Evolutionary conservation across 1,140 invertebrate genomes (phyloP).

Genomic region (Drosophila sp.): DNA sequence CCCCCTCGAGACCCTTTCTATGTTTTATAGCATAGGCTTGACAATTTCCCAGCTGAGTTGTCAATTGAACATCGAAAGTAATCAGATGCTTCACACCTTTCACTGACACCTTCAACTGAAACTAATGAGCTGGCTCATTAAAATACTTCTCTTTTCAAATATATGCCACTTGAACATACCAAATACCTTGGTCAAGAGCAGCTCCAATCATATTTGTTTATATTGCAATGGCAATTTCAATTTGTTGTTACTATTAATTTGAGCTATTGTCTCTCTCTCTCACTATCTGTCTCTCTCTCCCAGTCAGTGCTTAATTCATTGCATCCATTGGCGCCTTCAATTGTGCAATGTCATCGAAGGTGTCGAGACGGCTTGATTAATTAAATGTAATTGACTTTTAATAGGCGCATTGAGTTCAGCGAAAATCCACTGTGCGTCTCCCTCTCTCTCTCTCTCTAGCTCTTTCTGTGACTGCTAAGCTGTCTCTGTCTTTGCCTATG

Average conservation of each 20-base stretch:
- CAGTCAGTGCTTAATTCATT: conserved; percentile 16
- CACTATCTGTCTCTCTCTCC: too few species aligned
- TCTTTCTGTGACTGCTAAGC: not conserved
- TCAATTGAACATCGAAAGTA: too few species aligned
- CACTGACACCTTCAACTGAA: conserved; percentile 26
- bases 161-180: conserved; percentile 2
- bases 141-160: conserved; percentile 32
- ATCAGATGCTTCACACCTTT: conserved; percentile 37
- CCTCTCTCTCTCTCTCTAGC: not conserved
- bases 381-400: conserved; percentile 81
- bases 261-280: conserved; percentile 8
- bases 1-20: too few species aligned
- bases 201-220: conserved; percentile 27
- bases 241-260: conserved; percentile 74
- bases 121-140: conserved; percentile 46
- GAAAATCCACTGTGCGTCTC: not conserved
- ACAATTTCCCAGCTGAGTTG: not conserved
- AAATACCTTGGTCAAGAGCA: not conserved
- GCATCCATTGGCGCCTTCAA: conserved; percentile 33
- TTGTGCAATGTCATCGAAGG: conserved; percentile 68
- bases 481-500: not conserved
- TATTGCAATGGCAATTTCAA: conserved; percentile 51
- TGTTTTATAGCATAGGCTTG: not conserved
- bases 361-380: conserved; percentile 64
- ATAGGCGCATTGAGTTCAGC: conserved; percentile 53